phyloP scores from a whole-genome alignment of 1,140 invertebrate species.

The Plodia interpunctella region DNA sequence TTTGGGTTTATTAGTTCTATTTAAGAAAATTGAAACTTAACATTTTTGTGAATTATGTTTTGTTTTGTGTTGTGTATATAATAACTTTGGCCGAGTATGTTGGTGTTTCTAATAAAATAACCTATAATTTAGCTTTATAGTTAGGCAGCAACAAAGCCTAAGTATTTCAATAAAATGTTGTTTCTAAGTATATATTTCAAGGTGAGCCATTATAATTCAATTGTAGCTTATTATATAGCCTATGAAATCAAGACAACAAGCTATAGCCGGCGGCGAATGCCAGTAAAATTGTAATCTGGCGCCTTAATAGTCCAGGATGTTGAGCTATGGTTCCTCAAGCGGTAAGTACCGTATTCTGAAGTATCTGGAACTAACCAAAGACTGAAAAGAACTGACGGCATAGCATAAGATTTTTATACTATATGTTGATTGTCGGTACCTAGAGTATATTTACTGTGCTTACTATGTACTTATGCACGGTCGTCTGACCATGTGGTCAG shows the following conservation, averaged over 20 bases:
- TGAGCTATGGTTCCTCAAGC: background rate
- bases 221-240: background rate
- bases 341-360: background rate
- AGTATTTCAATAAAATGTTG: slow-evolving; percentile 1
- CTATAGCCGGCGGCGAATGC: background rate
- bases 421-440: no score
- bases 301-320: background rate
- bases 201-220: slow-evolving; percentile 4
- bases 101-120: no score
- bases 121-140: background rate
- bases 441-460: no score
- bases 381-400: background rate
- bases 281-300: background rate
- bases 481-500: no score
- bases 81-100: no score
- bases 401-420: no score
- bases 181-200: slow-evolving; percentile 2
- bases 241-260: slow-evolving; percentile 6
- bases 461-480: no score
- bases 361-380: background rate
- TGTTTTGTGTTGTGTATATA: no score
- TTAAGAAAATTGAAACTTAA: no score
- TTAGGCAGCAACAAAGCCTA: slow-evolving; percentile 2
- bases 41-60: no score
- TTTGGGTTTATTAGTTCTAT: no score